These are phyloP conservation scores for Peromyscus maniculatus DNA, from an alignment of 2,113 vertebrate genomes.

Conservation along the genomic window DNA sequence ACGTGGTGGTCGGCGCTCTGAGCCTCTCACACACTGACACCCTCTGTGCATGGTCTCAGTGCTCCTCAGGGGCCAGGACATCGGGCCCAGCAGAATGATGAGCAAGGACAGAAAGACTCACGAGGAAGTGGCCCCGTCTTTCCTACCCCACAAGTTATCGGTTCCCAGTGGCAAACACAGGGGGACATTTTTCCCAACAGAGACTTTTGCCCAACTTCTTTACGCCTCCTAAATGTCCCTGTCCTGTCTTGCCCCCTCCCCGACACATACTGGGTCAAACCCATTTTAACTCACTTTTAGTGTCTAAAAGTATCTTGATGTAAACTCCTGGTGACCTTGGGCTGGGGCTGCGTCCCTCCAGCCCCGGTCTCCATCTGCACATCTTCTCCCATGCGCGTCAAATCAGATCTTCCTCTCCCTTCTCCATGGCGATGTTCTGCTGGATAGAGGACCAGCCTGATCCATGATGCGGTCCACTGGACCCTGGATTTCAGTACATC, in stretches of 20 bases:
- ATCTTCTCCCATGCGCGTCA: rapidly evolving
- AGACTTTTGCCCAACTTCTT: not conserved
- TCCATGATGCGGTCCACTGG: not conserved
- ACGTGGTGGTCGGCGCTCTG: rapidly evolving
- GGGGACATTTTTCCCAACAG: not conserved
- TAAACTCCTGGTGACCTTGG: not conserved
- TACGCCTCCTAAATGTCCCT: not conserved
- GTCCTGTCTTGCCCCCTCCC: not conserved
- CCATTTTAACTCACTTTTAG: slow-evolving; percentile 47
- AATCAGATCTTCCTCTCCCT: not conserved
- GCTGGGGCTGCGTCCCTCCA: not conserved
- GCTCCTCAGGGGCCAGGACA: not conserved
- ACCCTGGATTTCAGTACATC: not conserved
- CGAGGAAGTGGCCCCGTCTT: slow-evolving; percentile 5
- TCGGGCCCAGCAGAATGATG: too few relatives aligned
- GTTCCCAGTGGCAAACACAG: not conserved
- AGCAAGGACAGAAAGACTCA: slow-evolving; percentile 1
- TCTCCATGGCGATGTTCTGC: not conserved
- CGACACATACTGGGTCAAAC: not conserved
- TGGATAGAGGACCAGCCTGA: not conserved
- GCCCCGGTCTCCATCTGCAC: too few relatives aligned
- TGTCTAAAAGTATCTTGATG: slow-evolving; percentile 36
- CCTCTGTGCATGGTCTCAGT: rapidly evolving
- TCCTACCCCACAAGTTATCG: not conserved
- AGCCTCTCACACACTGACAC: not conserved